These are phyloP conservation scores for Epicampocera succincta DNA, from an alignment of 2,888 invertebrate species.

Conservation along the genomic window DNA sequence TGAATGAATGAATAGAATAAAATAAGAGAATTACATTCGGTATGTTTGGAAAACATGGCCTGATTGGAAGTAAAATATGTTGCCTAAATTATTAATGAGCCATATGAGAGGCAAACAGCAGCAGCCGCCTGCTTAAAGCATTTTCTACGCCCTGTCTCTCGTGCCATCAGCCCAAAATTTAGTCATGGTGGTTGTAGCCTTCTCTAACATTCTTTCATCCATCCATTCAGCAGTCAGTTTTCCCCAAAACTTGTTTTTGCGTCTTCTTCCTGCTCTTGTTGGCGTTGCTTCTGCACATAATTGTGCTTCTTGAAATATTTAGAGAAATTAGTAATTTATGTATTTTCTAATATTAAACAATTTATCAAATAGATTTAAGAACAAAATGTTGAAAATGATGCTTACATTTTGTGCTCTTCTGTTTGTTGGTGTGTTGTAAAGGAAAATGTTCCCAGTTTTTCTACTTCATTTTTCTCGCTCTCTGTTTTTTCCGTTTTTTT, in stretches of 20 bases:
- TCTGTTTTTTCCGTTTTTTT: constrained; percentile 12
- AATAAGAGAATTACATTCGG: constrained; percentile 27
- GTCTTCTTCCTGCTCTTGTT: constrained; percentile 11
- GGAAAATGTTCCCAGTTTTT: constrained; percentile 21
- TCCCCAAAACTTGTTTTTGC: constrained; percentile 24
- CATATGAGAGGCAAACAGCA: constrained; percentile 47
- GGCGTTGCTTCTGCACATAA: neutral
- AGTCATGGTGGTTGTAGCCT: constrained; percentile 44
- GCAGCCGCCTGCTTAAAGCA: constrained; percentile 32
- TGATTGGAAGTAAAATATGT: constrained; percentile 68
- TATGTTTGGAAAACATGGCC: constrained; percentile 53
- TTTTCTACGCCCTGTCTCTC: constrained; percentile 8
- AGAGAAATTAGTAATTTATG: constrained; percentile 68
- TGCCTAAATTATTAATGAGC: constrained; percentile 70
- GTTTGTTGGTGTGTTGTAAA: neutral
- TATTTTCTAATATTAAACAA: constrained; percentile 65
- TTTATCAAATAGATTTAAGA: constrained; percentile 62
- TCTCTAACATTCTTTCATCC: constrained; percentile 38
- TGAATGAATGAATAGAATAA: constrained; percentile 26
- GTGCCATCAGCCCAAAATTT: constrained; percentile 28
- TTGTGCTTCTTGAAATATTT: constrained; percentile 48
- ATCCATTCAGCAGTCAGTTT: constrained; percentile 24
- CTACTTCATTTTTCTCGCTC: neutral
- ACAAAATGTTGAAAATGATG: constrained; percentile 23
- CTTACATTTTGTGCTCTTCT: neutral